Evolutionary conservation across 2,888 invertebrate species (phyloP), one percentile per base, ranked within the genome.

Genomic region (Peribatodes rhomboidaria): DNA sequence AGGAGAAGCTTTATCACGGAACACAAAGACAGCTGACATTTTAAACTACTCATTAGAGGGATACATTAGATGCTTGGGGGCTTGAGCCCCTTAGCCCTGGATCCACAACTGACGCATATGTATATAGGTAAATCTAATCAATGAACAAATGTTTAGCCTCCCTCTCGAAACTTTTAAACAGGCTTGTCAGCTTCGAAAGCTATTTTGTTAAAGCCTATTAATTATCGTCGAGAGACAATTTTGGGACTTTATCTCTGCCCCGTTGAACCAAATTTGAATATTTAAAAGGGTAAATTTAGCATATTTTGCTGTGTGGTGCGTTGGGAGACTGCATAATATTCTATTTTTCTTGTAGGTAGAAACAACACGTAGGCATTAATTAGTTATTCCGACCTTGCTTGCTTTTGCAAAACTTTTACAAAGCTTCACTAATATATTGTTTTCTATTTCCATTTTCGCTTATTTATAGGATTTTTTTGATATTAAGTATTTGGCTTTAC

Each of bases 201-300:
- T 33, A 55, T 55, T 44, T 18, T 20, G 55, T 31, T 31, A 42
- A 42, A 42, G 44, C 44, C 55, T 55, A 44, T 44, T 44, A 55
- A 55, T 55, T 55, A 55, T 44, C 55, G 44, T 33, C 42, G 33
- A 55, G 55, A 55, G 42, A 55, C 55, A 55, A 55, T 55, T 55
- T 44, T 20, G 54, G 54, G 54, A 31, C 41, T 54, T 54, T 54
- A 54, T 54, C 41, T 42, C 41, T 18, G 31, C 16, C 54, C 54
- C 27, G 11, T 54, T 54, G 27, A 41, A 54, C 16, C 41, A 18
- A 31, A 54, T 54, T 42, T 42, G 41, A 42, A 54, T 54, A 54
- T 42, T 54, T 54, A 27, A 54, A 41, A 39, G 42, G 54, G 41
- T 54, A 54, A 31, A 54, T 42, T 54, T 54, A 54, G 54, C 54